Evolutionary conservation across 2,888 invertebrate species (phyloP), one percentile per base, ranked within the genome.

Genomic region (Steromphala cineraria): DNA sequence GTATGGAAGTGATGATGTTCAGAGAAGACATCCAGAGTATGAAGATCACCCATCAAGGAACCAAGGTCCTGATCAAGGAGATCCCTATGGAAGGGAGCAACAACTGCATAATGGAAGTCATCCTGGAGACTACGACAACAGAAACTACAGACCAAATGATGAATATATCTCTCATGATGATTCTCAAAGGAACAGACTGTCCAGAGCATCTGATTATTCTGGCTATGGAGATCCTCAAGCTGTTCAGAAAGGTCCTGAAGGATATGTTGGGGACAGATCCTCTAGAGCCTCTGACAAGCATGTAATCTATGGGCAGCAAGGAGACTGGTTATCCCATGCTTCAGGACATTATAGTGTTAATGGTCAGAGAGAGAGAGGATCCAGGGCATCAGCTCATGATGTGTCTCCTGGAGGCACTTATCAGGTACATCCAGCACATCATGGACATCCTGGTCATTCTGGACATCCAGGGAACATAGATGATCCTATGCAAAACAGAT

Each of bases 171-270:
- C 53, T 53, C 28, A 31, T 28, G 31, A 31, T 17, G 76, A 36
- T 17, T 28, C 55, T n/a, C 76, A 24, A n/a, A n/a, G 53, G 24
- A 55, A 55, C 53, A 53, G 76, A 55, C 36, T 31, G n/a, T 76
- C 76, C 7, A 76, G 76, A 55, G 76, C 76, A 55, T 76, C 76
- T 3, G 76, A 76, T 53, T 36, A 53, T n/a, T 55, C 76, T 17
- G 55, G 53, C 24, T 28, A 21, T 17, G 76, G 53, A 10, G 31
- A 21, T 28, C n/a, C 17, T 28, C 53, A 55, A n/a, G 55, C 46
- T 17, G 36, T 36, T 40, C 74, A 19, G 3, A 17, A 10, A 74
- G 46, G 19, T n/a, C n/a, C 8, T 53, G 40, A 76, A 8, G 53
- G 53, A 7, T 76, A 76, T 55, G 31, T 28, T 55, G 76, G 76